Evolutionary conservation across 1,140 invertebrate genomes (phyloP), one percentile per base, ranked within the genome.

Genomic region (Globodera ellingtonae): DNA sequence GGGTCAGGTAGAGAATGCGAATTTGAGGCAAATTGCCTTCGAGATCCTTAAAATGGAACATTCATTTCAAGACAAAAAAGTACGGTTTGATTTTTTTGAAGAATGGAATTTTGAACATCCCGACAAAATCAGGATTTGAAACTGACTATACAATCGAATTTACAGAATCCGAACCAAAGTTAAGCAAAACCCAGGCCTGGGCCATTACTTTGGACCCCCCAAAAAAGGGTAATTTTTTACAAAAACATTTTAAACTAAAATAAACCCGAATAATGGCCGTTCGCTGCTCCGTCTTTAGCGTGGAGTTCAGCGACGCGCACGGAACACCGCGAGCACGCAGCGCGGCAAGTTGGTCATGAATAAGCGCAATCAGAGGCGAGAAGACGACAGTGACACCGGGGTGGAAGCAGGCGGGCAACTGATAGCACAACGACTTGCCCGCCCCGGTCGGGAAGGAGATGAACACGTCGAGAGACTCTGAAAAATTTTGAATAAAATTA

Each of bases 1-100:
- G 95, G 4, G 95, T 97, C 5, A 98, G 92, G 90, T 97, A 98
- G 3, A 98, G 90, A 83, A 98, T 92, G 84, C 92, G 93, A n/a
- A 93, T 94, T 78, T 90, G 91, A 4, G 94, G 94, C 82, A 91
- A 91, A 75, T 92, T 92, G 52, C 92, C 92, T 82, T 92, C 92
- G 62, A 96, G 90, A 89, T 95, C 94, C 88, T 92, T 92, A 79
- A 83, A 47, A 59, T 46, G 15, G 69, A 59, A 35, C 35, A 35
- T 35, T 35, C 35, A 35, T 35, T 35, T 35, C 35, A 35, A 35
- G 35, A 35, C 35, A 35, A 35, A 35, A 35, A 35, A 35, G 35
- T 35, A n/a, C n/a, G n/a, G 35, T 35, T 35, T 35, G 35, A n/a
- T n/a, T n/a, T n/a, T n/a, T n/a, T n/a, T n/a, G 35, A 35, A 35